Base-by-base conservation (phyloP, 2,888 invertebrate genomes). In the Pachliopta kotzebuea region DNA sequence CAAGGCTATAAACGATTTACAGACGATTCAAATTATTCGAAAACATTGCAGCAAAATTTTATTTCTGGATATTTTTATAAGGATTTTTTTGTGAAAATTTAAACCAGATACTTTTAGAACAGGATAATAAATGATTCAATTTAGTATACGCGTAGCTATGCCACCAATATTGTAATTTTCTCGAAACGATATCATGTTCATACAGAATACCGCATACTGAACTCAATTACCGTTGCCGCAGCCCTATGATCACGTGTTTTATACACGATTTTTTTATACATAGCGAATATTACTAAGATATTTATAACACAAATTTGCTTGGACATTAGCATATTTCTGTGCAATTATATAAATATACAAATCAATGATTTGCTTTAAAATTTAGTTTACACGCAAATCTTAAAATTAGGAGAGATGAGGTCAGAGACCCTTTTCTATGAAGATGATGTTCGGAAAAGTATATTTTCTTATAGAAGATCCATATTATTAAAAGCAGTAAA, bases 141-240 rank as follows among this genome's bases (percentile, higher is more conserved):
- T 55, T 55, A n/a, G 49, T 45, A 61, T 54, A 54, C 55, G 29
- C 21, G 61, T 54, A 49, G 55, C 55, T 61, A 55, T 55, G 26
- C 26, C 45, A 42, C 29, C 55, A 49, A 61, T 61, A 61, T 61
- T 55, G 61, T 45, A 61, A 61, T 61, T 61, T 61, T 61, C 61
- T 45, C 55, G 24, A 20, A 29, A 45, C 61, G 61, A 61, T 54
- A 60, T 61, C 45, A 55, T 55, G 61, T 21, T 61, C 55, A 21
- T 24, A 55, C 26, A 11, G 60, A 60, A 18, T 54, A 60, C 54
- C 21, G 59, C 50, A 45, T 29, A 55, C 45, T 42, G 45, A 55
- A 61, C 60, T 60, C 42, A 42, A 60, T 60, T 60, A 60, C 55
- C 61, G 45, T 61, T 45, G 61, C 45, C 37, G 17, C 9, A 1